Conservation (phyloP, 1,140 invertebrate genomes). For the Coptotermes formosanus region DNA sequence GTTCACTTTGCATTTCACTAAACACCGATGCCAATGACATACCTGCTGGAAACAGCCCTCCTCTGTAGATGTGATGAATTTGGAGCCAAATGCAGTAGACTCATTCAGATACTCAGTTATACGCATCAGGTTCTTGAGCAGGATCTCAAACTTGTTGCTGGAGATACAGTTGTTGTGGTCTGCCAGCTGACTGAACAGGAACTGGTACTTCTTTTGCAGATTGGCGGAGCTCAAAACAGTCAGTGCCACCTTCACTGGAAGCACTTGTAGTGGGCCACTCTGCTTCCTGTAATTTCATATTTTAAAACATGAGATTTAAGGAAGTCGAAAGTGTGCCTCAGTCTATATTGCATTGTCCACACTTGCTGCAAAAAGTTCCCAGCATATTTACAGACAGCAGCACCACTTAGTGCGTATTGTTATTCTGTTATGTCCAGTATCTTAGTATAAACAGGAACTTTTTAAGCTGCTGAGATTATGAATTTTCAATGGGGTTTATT, state of each 20-base stretch:
- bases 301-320: neutral
- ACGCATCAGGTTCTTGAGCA: constrained; percentile 55
- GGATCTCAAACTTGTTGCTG: constrained; percentile 53
- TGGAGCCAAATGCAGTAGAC: constrained; percentile 52
- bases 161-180: constrained; percentile 66
- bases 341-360: no score
- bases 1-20: neutral
- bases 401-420: neutral
- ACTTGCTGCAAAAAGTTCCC: neutral
- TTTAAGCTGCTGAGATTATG: no score
- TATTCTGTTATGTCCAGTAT: neutral
- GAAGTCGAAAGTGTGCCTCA: neutral
- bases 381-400: neutral
- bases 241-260: constrained; percentile 61
- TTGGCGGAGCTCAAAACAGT: constrained; percentile 58
- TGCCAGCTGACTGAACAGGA: constrained; percentile 60
- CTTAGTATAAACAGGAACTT: no score
- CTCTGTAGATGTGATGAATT: constrained; percentile 55
- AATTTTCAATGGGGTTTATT: no score
- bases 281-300: constrained; percentile 38
- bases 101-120: constrained; percentile 59
- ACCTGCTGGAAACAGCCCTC: constrained; percentile 63
- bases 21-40: constrained; percentile 35
- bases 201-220: constrained; percentile 63
- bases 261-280: constrained; percentile 51